Percentiles rank a stretch among this genome's conserved stretches.
These are phyloP conservation scores for Hypocryptadius cinnamomeus DNA, from an alignment of 2,113 vertebrate genomes.

Conservation along the genomic window DNA sequence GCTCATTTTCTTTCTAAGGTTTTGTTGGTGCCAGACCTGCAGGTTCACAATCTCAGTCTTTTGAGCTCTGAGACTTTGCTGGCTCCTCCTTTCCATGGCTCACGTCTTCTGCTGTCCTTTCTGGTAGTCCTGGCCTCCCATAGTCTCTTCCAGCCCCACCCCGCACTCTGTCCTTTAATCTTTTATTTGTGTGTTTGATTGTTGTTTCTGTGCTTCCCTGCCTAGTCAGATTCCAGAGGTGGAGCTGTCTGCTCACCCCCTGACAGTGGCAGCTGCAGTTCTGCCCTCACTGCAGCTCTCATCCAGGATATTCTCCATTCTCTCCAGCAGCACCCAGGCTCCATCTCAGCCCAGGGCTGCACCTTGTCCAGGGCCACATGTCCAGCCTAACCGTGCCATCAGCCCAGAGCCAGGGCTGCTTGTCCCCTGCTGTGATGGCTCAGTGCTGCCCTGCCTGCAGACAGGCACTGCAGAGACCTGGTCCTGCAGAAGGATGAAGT, in stretches of 20 bases:
- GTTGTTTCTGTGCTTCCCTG: neutral
- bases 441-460: neutral
- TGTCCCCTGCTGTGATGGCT: neutral
- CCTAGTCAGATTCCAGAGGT: neutral
- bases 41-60: neutral
- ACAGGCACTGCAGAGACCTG: neutral
- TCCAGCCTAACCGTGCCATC: rapidly evolving
- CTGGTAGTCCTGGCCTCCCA: neutral
- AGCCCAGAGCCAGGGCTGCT: neutral
- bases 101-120: neutral
- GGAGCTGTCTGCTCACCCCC: neutral
- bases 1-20: neutral
- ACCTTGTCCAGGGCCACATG: neutral
- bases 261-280: neutral
- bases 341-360: neutral
- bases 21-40: neutral
- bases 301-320: neutral
- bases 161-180: neutral
- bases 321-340: neutral
- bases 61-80: neutral
- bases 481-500: neutral
- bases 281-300: neutral
- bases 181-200: neutral
- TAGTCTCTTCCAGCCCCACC: neutral
- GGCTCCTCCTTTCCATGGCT: neutral